A percentile compares a stretch with the other conserved stretches of the same genome.
These are phyloP conservation scores for Marisa cornuarietis DNA, from an alignment of 1,140 invertebrate species.

Conservation along the genomic window DNA sequence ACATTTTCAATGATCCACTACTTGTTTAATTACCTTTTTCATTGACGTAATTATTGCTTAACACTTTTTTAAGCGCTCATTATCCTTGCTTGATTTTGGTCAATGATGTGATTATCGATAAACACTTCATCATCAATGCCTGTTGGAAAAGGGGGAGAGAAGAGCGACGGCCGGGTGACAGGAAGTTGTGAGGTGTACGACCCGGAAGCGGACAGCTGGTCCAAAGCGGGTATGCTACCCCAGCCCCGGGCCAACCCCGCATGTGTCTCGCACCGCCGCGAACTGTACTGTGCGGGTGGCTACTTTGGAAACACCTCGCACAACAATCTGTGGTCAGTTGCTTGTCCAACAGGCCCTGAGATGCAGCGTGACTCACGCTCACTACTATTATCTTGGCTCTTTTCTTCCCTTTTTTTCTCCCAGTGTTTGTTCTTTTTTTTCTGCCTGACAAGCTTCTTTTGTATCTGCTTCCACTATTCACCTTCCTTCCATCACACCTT, in stretches of 20 bases:
- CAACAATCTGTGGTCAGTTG: constrained; percentile 48
- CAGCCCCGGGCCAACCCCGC: constrained; percentile 38
- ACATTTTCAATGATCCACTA: too few relatives aligned
- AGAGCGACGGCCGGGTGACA: constrained; percentile 35
- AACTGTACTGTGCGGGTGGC: constrained; percentile 47
- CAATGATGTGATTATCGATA: neutral
- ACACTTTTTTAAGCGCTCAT: too few relatives aligned
- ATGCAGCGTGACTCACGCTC: neutral
- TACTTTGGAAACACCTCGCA: constrained; percentile 37
- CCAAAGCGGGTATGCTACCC: constrained; percentile 32
- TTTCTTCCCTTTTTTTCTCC: neutral
- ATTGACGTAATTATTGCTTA: neutral
- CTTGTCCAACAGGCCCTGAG: neutral
- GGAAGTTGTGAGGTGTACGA: constrained; percentile 45
- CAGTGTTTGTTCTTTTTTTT: too few relatives aligned
- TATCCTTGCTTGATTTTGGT: neutral
- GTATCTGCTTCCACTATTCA: too few relatives aligned
- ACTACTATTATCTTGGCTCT: neutral
- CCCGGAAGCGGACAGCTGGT: constrained; percentile 38
- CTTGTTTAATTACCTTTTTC: too few relatives aligned
- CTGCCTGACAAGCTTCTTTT: too few relatives aligned
- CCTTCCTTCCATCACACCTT: too few relatives aligned
- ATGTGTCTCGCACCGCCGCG: constrained; percentile 27
- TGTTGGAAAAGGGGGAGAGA: constrained; percentile 40
- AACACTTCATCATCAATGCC: neutral